phyloP scores from a whole-genome alignment of 2,113 vertebrate species.

The Heterotilapia buettikoferi region DNA sequence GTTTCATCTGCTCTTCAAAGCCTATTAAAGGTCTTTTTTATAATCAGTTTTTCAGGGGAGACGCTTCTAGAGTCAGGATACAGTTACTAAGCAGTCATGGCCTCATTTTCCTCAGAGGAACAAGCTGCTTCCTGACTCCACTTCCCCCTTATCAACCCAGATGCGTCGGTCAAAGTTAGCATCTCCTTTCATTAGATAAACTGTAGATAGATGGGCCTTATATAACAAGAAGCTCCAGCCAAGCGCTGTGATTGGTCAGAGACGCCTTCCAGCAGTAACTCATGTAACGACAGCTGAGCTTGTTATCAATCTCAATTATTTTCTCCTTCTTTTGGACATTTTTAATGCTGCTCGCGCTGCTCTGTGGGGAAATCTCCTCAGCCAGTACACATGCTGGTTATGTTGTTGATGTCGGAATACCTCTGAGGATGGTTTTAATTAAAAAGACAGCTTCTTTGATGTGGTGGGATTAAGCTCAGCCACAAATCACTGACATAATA shows the following conservation, averaged over 20 bases:
- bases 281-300: background rate
- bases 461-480: background rate
- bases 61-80: background rate
- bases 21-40: background rate
- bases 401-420: background rate
- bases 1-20: background rate
- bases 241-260: background rate
- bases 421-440: background rate
- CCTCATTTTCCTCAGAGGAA: slow-evolving; percentile 40
- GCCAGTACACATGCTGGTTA: background rate
- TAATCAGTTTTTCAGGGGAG: background rate
- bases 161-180: slow-evolving; percentile 19
- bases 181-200: background rate
- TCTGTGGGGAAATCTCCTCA: background rate
- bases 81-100: slow-evolving; percentile 5
- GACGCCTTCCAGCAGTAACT: background rate
- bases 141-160: slow-evolving; percentile 28
- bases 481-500: background rate
- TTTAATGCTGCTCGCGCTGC: background rate
- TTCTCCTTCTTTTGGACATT: background rate
- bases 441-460: background rate
- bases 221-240: background rate
- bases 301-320: background rate
- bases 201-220: background rate
- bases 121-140: slow-evolving; percentile 60